Evolutionary conservation across 2,888 invertebrate species (phyloP), one percentile per base, ranked within the genome.

Genomic region (Blera fallax): DNA sequence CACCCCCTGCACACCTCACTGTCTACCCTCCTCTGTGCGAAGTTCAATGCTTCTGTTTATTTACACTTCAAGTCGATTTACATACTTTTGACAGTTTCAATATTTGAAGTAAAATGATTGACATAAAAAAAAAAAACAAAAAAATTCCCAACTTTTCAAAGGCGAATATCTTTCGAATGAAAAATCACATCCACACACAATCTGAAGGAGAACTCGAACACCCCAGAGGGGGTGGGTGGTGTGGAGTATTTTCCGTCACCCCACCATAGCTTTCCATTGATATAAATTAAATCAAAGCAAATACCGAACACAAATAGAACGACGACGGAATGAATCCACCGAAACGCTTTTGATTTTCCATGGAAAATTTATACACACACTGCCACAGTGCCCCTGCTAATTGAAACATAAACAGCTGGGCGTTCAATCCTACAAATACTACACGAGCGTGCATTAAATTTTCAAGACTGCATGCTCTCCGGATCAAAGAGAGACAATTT

Each of bases 11-110:
- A 21, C 18, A 6, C 8, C 21, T 14, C n/a, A 4, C 29, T 21
- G 32, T 6, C 29, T 16, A 27, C 40, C 40, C 24, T 34, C 37
- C 10, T 3, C 24, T 56, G 78, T n/a, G 34, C 64, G n/a, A 65
- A 73, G 72, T 73, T 80, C 73, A 80, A 80, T 67, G 65, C 27
- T 77, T 72, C 43, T 65, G 64, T 82, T 72, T 77, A 74, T 77
- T 77, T 72, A 82, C 70, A 70, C 70, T 81, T 81, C 77, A 58
- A 82, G 65, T 73, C 78, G 37, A 78, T 83, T 73, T 72, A 67
- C 60, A 73, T 82, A 67, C 60, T 78, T 82, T 79, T 79, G 83
- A 72, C 83, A 78, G 67, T 62, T 54, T 72, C 65, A 54, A 60
- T 76, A 62, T 67, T 76, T 70, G 58, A 72, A 65, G 50, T 50